Evolutionary conservation across 2,888 invertebrate genomes (phyloP), one percentile per base, ranked within the genome.

Genomic region (Erebia aethiops): DNA sequence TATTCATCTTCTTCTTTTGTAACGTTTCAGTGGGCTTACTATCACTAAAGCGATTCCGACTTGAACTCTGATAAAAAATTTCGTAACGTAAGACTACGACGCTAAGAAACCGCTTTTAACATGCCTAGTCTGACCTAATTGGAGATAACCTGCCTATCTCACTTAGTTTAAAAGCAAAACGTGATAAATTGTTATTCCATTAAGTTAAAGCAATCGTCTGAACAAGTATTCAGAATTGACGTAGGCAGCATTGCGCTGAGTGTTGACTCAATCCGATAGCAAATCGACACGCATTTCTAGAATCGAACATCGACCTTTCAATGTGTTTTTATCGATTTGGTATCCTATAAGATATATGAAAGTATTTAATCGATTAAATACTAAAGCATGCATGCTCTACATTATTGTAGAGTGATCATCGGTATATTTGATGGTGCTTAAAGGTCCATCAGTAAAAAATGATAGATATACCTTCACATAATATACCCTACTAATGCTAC

Each of bases 111-210:
- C 18, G 14, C 49, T 14, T 46, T 14, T 49, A 49, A 62, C 65
- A 56, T 66, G 56, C 13, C 89, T 89, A 88, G 87, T 83, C 77
- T 72, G 69, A 78, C 77, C 77, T 82, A 86, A 87, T 85, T 82
- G 79, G 52, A 79, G 84, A 84, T 84, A 84, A 77, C 75, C 65
- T 67, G 71, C 49, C 51, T 35, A 83, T 73, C 77, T 80, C 78
- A 81, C 82, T 81, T 84, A 82, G 82, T 84, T 83, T 87, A 87
- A 89, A 88, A 87, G 85, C 83, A 76, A 75, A 62, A 72, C 67
- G 76, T 76, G 77, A 80, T 81, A 79, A 78, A 79, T 77, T 71
- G 72, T 65, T 75, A 69, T 74, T 72, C 77, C 78, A 76, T 75
- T 79, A 74, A 71, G 73, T 74, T 72, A 67, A 71, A 75, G 69